Evolutionary conservation across 2,113 vertebrate genomes (phyloP).

Genomic region (Labeo rohita): DNA sequence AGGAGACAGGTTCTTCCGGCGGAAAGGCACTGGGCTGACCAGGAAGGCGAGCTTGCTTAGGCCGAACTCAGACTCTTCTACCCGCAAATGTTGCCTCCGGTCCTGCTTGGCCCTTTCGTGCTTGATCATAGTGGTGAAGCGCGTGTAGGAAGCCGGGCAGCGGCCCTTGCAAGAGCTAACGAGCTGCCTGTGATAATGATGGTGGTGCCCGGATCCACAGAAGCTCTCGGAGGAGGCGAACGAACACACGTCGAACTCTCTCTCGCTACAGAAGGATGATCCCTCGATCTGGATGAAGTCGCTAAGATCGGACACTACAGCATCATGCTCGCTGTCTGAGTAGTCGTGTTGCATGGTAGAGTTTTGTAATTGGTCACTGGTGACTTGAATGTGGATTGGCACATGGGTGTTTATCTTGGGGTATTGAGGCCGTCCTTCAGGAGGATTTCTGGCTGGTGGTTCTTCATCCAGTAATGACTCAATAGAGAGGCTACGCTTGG

Average conservation of each 20-base stretch:
- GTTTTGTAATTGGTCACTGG: constrained; percentile 76
- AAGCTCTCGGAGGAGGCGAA: constrained; percentile 91
- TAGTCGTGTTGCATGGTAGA: constrained; percentile 74
- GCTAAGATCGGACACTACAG: constrained; percentile 79
- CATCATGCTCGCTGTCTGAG: constrained; percentile 93
- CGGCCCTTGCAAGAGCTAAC: constrained; percentile 86
- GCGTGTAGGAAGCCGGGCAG: constrained; percentile 86
- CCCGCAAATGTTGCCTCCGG: constrained; percentile 66
- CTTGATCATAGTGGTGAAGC: constrained; percentile 87
- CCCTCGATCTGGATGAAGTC: constrained; percentile 81
- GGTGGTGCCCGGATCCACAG: constrained; percentile 80
- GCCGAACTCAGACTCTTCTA: constrained; percentile 77
- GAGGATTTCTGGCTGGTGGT: constrained; percentile 68
- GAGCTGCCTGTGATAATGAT: constrained; percentile 82
- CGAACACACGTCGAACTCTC: constrained; percentile 94
- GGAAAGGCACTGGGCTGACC: constrained; percentile 89
- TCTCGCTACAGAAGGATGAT: constrained; percentile 96
- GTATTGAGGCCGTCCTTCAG: constrained; percentile 72
- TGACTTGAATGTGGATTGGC: constrained; percentile 85
- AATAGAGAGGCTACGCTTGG: constrained; percentile 81
- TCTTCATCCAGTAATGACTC: constrained; percentile 87
- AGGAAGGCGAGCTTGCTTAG: constrained; percentile 87
- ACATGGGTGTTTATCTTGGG: constrained; percentile 73
- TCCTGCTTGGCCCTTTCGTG: constrained; percentile 86
- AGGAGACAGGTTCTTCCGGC: constrained; percentile 80